phyloP scores from a whole-genome alignment of 2,797 vertebrate species.

The Crax fasciolata region DNA sequence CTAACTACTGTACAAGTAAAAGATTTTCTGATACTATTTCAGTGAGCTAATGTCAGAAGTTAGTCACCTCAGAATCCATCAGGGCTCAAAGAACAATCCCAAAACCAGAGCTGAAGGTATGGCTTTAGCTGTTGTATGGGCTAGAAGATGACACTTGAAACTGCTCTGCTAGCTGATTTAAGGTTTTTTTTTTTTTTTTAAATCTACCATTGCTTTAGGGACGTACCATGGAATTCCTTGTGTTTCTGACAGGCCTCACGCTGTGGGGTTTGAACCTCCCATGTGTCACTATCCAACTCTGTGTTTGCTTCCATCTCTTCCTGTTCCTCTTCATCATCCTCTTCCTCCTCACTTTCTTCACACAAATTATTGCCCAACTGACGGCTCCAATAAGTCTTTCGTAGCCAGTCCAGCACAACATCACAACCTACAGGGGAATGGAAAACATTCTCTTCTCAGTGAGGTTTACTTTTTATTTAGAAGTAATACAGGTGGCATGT shows the following conservation, averaged over 20 bases:
- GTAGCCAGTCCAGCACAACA: conserved; percentile 93
- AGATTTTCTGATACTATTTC: not conserved
- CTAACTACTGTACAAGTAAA: not conserved
- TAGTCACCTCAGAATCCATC: not conserved
- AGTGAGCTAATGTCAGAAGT: not conserved
- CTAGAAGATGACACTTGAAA: not conserved
- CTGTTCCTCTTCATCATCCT: conserved; percentile 54
- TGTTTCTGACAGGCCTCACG: conserved; percentile 79
- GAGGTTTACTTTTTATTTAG: not conserved
- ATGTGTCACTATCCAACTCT: conserved; percentile 16
- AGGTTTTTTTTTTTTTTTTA: not conserved
- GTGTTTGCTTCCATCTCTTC: conserved; percentile 19
- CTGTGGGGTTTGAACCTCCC: conserved; percentile 54
- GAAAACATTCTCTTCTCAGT: not conserved
- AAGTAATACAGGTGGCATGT: rapidly evolving
- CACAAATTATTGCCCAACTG: conserved; percentile 88
- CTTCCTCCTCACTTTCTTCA: conserved; percentile 53
- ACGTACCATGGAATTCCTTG: conserved; percentile 87
- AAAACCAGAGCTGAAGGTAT: not conserved
- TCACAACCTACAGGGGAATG: conserved; percentile 82
- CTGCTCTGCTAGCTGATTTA: not conserved
- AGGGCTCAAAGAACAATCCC: not conserved
- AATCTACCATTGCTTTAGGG: not conserved
- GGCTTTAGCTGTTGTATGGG: not conserved
- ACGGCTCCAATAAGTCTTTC: conserved; percentile 93